Percentiles rank a stretch among this genome's conserved stretches.
Evolutionary conservation across 2,888 invertebrate genomes (phyloP).

Genomic region (Calameuta filiformis): DNA sequence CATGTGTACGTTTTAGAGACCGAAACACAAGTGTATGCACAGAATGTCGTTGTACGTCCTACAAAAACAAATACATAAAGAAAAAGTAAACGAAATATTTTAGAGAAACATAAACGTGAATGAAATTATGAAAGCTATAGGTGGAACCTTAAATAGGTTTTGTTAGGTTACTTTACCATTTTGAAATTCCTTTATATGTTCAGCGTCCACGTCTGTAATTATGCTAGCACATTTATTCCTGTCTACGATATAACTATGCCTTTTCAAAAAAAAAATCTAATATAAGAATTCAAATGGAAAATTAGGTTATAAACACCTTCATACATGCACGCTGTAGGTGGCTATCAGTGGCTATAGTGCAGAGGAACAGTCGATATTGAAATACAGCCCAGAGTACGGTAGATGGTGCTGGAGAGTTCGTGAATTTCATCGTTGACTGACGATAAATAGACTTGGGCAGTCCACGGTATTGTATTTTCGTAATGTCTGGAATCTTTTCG

Average conservation of each 20-base stretch:
- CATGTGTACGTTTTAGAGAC: constrained; percentile 96
- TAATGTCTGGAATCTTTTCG: not conserved
- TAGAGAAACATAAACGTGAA: not conserved
- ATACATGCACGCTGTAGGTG: not conserved
- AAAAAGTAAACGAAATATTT: not conserved
- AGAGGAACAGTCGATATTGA: not conserved
- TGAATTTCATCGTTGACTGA: not conserved
- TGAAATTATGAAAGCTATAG: not conserved
- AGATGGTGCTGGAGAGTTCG: not conserved
- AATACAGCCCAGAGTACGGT: not conserved
- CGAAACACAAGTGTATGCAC: constrained; percentile 97
- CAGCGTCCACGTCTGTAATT: not conserved
- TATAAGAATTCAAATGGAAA: not conserved
- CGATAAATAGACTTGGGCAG: not conserved
- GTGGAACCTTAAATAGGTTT: not conserved
- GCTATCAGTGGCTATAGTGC: not conserved
- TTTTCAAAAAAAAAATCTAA: not conserved
- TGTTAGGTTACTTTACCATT: not conserved
- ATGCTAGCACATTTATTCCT: not conserved
- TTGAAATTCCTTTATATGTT: not conserved
- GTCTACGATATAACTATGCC: not conserved
- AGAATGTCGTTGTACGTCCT: constrained; percentile 95
- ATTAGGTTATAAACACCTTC: not conserved
- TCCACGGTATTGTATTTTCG: not conserved
- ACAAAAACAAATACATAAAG: constrained; percentile 20